Conservation (phyloP, 2,797 vertebrate genomes). For the Distichodus sexfasciatus region DNA sequence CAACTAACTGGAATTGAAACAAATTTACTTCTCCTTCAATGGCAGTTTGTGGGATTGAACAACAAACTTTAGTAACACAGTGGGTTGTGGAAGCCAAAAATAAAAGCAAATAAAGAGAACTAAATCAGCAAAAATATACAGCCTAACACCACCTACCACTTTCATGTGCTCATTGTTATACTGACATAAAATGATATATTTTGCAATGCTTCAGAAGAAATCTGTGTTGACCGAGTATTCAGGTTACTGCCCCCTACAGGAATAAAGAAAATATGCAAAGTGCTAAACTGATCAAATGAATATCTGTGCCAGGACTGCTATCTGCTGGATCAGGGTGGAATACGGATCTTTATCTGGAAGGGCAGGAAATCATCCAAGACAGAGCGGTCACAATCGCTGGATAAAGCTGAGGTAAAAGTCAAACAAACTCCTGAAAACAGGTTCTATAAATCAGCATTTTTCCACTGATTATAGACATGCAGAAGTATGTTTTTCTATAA, state of each 20-base stretch:
- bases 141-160: too few species aligned
- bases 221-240: too few species aligned
- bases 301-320: slow-evolving; percentile 78
- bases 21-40: slow-evolving; percentile 12
- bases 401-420: slow-evolving; percentile 74
- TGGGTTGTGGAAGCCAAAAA: background rate
- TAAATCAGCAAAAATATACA: too few species aligned
- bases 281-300: too few species aligned
- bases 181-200: too few species aligned
- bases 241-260: too few species aligned
- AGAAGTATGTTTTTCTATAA: background rate
- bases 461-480: background rate
- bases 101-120: too few species aligned
- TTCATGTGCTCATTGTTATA: too few species aligned
- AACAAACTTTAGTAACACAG: background rate
- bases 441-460: too few species aligned
- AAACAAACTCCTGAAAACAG: too few species aligned
- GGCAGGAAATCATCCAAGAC: slow-evolving; percentile 61
- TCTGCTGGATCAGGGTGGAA: slow-evolving; percentile 83
- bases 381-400: slow-evolving; percentile 67
- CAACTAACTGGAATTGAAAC: background rate
- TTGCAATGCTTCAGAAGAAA: too few species aligned
- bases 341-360: slow-evolving; percentile 83
- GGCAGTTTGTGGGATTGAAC: background rate
- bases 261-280: too few species aligned